phyloP scores from a whole-genome alignment of 2,888 invertebrate species.

The Keiferia lycopersicella region DNA sequence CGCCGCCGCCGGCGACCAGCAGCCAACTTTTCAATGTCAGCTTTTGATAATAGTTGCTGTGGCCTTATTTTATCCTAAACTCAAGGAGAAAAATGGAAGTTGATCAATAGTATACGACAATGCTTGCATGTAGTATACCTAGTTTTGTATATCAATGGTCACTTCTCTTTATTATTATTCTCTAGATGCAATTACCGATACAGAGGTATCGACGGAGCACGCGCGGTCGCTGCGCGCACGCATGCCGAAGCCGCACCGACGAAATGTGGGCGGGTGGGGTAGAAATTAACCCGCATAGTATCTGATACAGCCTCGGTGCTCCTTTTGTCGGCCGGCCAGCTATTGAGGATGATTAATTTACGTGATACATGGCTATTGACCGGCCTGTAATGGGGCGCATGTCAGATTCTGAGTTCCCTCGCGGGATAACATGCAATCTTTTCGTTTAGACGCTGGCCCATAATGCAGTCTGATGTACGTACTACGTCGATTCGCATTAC shows the following conservation, averaged over 20 bases:
- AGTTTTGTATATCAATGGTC: neutral
- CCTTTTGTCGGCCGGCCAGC: slow-evolving; percentile 46
- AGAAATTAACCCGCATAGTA: slow-evolving; percentile 51
- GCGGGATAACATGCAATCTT: slow-evolving; percentile 21
- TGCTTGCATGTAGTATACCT: neutral
- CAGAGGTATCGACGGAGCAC: slow-evolving; percentile 44
- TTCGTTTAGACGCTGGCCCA: neutral
- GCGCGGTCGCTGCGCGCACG: slow-evolving; percentile 41
- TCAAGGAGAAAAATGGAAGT: too few relatives aligned
- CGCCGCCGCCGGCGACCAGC: neutral
- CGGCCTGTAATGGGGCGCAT: slow-evolving; percentile 22
- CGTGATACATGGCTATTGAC: slow-evolving; percentile 35
- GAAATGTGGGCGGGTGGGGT: slow-evolving; percentile 58
- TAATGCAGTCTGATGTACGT: neutral
- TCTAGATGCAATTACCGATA: slow-evolving; percentile 69
- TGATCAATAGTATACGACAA: neutral
- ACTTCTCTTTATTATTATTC: slow-evolving; percentile 20
- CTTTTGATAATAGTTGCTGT: neutral
- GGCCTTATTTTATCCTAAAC: neutral
- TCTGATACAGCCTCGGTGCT: slow-evolving; percentile 38
- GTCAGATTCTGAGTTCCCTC: slow-evolving; percentile 23
- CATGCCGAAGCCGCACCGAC: slow-evolving; percentile 42
- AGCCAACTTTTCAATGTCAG: slow-evolving; percentile 12
- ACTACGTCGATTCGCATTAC: neutral
- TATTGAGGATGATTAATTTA: slow-evolving; percentile 53